Percentiles rank a stretch among this genome's conserved stretches.
Evolutionary conservation across 2,888 invertebrate genomes (phyloP).

Genomic region (Sycophila texana): DNA sequence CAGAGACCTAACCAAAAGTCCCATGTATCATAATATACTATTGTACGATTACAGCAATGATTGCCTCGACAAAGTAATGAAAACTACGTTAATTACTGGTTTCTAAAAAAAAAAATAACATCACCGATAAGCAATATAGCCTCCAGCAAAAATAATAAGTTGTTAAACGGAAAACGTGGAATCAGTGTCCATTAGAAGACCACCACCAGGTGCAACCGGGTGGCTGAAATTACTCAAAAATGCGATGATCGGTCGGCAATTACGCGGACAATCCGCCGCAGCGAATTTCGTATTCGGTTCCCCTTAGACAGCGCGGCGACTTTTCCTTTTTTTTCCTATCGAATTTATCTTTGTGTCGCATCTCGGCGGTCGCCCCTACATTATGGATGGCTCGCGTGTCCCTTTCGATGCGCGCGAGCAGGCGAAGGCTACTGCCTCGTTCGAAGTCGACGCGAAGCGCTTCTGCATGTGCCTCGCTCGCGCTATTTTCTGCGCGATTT

Average conservation of each 20-base stretch:
- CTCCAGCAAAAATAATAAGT: background rate
- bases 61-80: background rate
- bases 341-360: constrained; percentile 71
- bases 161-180: no score
- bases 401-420: constrained; percentile 47
- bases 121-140: no score
- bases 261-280: no score
- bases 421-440: constrained; percentile 49
- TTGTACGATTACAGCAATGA: constrained; percentile 7
- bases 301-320: background rate
- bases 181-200: no score
- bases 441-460: constrained; percentile 20
- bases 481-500: background rate
- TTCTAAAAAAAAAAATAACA: no score
- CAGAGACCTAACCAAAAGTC: no score
- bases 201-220: no score
- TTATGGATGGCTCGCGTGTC: constrained; percentile 74
- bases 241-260: no score
- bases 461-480: constrained; percentile 28
- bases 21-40: no score
- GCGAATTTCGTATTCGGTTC: constrained; percentile 7
- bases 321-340: constrained; percentile 57
- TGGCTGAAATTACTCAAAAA: no score
- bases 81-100: no score
- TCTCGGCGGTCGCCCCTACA: constrained; percentile 67